Percentiles rank a stretch among this genome's conserved stretches.
Evolutionary conservation across 2,888 invertebrate species (phyloP).

Genomic region (Troides helena): DNA sequence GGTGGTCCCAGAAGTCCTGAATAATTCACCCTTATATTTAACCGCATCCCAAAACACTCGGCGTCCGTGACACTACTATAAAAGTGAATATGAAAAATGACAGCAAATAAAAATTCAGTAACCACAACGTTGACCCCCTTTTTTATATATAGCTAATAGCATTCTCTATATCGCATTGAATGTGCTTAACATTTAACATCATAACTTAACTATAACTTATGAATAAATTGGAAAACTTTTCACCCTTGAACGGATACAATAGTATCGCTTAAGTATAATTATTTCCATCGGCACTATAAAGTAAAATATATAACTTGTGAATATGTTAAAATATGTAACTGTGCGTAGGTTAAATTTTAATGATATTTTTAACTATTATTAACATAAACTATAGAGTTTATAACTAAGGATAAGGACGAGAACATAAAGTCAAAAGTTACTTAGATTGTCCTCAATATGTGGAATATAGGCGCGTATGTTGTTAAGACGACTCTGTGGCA

Average conservation of each 20-base stretch:
- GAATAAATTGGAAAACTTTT: not conserved
- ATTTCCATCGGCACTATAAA: too few relatives aligned
- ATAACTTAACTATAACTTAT: not conserved
- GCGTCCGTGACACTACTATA: constrained; percentile 43
- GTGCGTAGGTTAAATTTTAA: too few relatives aligned
- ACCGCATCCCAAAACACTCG: constrained; percentile 52
- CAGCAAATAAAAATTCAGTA: constrained; percentile 37
- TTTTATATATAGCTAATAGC: not conserved
- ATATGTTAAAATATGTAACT: too few relatives aligned
- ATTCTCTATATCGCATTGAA: not conserved
- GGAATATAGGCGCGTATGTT: constrained; percentile 29
- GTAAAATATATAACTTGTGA: too few relatives aligned
- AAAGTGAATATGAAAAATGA: constrained; percentile 49
- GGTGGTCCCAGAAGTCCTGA: constrained; percentile 63
- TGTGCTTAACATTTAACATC: not conserved
- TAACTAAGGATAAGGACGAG: too few relatives aligned
- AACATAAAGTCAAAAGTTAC: not conserved
- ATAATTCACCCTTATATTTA: constrained; percentile 76
- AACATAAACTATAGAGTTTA: too few relatives aligned
- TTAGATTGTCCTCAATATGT: constrained; percentile 19
- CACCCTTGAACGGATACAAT: not conserved
- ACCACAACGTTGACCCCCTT: not conserved
- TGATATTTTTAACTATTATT: too few relatives aligned
- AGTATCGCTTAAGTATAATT: too few relatives aligned
- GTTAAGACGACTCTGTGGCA: constrained; percentile 51